Evolutionary conservation across 2,888 invertebrate genomes (phyloP), one percentile per base, ranked within the genome.

Genomic region (Pomacea canaliculata): DNA sequence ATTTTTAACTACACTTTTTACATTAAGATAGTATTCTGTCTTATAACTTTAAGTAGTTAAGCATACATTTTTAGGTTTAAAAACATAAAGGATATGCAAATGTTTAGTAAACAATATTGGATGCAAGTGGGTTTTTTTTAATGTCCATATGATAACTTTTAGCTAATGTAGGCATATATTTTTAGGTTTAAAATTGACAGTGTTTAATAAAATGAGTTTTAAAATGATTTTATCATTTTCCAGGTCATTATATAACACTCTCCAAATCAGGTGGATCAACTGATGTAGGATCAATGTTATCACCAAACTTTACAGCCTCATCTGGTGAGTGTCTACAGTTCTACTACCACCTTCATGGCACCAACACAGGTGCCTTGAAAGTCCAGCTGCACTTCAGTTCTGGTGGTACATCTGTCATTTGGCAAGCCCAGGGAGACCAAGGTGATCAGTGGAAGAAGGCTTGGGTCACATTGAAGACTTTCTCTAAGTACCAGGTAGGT

Each of bases 271-370:
- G 72, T 59, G 65, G 46, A 48, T 23, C 78, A 37, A 93, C 93
- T 3, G 93, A 93, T 83, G 90, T 89, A 66, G 93, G 93, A 0
- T 89, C 92, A 77, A 90, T 94, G 9, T 74, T 84, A 48, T 86
- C 85, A 12, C 84, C 84, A 8, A 51, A 73, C 5, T 85, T 84
- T 72, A 83, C 84, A 0, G 78, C 85, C 18, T 83, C 86, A 23
- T 78, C 78, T 1, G 81, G 82, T 9, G 83, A 85, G 66, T 90
- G 90, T 77, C 81, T 89, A 13, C 82, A 85, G 76, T 90, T 90
- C 79, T 88, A 86, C 79, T 90, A 89, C 79, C 85, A 88, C 81
- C 89, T 90, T 88, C 82, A 84, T 77, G 87, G 86, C 37, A 71
- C 78, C 37, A 83, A 81, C 51, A 85, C 85, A 80, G 88, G 87